Evolutionary conservation across 2,113 vertebrate species (phyloP).

Genomic region (Hippocampus comes): DNA sequence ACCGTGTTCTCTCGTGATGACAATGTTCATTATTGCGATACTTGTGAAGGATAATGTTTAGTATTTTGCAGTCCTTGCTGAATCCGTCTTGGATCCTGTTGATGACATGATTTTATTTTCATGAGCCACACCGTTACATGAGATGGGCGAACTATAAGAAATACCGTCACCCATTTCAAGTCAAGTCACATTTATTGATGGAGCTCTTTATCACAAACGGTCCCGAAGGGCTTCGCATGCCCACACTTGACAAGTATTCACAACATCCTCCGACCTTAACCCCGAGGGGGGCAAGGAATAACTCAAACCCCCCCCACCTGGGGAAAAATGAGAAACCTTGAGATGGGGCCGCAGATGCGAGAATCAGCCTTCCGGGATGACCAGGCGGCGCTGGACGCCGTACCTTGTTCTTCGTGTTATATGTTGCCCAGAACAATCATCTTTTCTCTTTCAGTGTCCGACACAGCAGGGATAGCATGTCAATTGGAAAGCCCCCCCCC

Average conservation of each 20-base stretch:
- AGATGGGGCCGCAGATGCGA: no score
- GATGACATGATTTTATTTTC: neutral
- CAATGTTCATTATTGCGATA: neutral
- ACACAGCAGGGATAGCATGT: conserved; percentile 22
- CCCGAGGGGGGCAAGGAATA: no score
- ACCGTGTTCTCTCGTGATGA: neutral
- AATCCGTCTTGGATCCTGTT: neutral
- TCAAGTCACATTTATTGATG: no score
- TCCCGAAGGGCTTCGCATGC: no score
- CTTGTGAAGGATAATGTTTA: neutral
- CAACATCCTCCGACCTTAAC: no score
- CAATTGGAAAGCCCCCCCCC: conserved; percentile 52
- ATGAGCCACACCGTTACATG: neutral
- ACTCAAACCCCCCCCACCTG: no score
- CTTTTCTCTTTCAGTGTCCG: conserved; percentile 5
- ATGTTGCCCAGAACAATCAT: neutral
- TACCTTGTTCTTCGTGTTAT: neutral
- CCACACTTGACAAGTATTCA: no score
- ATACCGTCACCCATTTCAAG: neutral
- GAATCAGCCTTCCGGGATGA: no score
- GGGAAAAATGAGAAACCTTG: no score
- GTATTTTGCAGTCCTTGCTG: neutral
- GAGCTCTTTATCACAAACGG: no score
- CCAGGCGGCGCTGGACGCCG: no score
- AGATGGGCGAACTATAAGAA: neutral